These are phyloP conservation scores for Notoglanidium macrostoma DNA, from an alignment of 2,797 vertebrate species.

Conservation along the genomic window DNA sequence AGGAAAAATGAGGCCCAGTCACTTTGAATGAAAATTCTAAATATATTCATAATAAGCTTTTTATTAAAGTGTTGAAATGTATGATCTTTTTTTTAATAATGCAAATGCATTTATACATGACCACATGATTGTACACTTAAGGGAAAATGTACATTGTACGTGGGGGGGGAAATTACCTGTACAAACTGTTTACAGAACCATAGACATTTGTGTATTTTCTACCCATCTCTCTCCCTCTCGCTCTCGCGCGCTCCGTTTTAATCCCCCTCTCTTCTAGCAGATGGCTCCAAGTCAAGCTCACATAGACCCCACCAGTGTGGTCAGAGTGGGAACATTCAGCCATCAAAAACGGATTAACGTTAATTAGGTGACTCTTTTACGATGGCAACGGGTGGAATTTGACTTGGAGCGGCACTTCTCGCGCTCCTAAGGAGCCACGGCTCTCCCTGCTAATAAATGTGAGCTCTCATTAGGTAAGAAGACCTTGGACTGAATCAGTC, in stretches of 20 bases:
- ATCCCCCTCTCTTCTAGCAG: conserved; percentile 16
- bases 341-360: conserved; percentile 62
- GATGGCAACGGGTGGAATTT: conserved; percentile 57
- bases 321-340: conserved; percentile 55
- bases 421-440: conserved; percentile 46
- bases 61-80: neutral
- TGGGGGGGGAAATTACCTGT: too few species aligned
- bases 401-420: conserved; percentile 53
- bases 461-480: conserved; percentile 16
- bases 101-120: neutral
- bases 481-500: conserved; percentile 39
- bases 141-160: too few species aligned
- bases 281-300: conserved; percentile 51
- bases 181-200: neutral
- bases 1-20: neutral
- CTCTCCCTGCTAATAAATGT: conserved; percentile 50
- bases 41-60: neutral
- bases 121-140: neutral
- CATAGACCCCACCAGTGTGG: conserved; percentile 56
- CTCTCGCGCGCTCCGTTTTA: neutral
- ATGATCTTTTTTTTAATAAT: neutral
- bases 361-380: conserved; percentile 61
- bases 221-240: neutral
- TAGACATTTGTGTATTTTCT: neutral
- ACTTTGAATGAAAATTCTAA: neutral